Evolutionary conservation across 2,797 vertebrate species (phyloP).

Genomic region (Rhynchonycteris naso): DNA sequence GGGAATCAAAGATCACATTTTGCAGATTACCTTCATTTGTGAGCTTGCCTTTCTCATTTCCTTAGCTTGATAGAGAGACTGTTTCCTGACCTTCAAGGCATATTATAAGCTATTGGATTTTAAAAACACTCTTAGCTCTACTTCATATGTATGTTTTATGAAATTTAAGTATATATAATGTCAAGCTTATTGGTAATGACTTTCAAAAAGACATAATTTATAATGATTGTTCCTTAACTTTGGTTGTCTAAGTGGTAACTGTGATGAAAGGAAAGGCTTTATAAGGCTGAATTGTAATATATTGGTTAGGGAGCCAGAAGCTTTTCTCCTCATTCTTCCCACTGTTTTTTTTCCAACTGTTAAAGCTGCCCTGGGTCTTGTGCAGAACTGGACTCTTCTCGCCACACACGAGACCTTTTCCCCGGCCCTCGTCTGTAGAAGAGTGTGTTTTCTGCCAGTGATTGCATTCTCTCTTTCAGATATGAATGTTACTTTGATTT

Average conservation of each 20-base stretch:
- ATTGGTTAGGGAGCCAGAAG: neutral
- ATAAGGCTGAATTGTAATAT: neutral
- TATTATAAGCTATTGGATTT: neutral
- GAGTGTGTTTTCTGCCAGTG: neutral
- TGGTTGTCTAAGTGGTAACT: neutral
- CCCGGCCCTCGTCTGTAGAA: too few species aligned
- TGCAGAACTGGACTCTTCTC: neutral
- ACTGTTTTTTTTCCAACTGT: neutral
- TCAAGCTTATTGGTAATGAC: neutral
- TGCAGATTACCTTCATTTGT: neutral
- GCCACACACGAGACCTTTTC: rapidly evolving
- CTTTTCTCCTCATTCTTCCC: neutral
- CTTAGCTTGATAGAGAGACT: neutral
- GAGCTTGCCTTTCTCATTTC: neutral
- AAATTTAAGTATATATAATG: neutral
- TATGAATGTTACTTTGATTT: neutral
- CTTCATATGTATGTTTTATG: neutral
- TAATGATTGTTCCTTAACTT: neutral
- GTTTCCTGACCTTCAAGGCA: neutral
- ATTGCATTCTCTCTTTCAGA: neutral
- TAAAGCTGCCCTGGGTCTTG: neutral
- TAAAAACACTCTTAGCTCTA: neutral
- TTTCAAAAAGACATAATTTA: neutral
- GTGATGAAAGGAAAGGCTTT: neutral
- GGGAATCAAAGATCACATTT: neutral